A percentile compares a stretch with the other conserved stretches of the same genome.
These are phyloP conservation scores for Drosophila prolongata DNA, from an alignment of 2,888 invertebrate species.

Conservation along the genomic window DNA sequence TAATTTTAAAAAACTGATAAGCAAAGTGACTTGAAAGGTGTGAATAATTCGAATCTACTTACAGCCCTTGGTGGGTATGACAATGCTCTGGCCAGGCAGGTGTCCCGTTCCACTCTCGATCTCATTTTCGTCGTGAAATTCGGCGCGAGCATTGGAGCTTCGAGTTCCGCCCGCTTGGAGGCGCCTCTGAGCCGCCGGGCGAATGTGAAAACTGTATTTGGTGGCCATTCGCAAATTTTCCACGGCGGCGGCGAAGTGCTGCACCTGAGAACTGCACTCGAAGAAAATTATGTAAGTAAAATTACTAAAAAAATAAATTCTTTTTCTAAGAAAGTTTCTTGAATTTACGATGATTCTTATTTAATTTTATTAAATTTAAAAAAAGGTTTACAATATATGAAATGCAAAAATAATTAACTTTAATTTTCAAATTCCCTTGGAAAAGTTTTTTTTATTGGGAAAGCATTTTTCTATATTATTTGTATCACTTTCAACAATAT, in stretches of 20 bases:
- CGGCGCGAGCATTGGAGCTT: conserved; percentile 81
- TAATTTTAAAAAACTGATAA: too few species aligned
- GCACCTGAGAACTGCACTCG: conserved; percentile 70
- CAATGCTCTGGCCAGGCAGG: conserved; percentile 88
- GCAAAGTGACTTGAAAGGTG: too few species aligned
- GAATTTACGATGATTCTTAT: too few species aligned
- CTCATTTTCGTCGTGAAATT: conserved; percentile 84
- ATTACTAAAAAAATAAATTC: neutral
- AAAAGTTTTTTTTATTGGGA: too few species aligned
- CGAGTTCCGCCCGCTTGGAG: conserved; percentile 80
- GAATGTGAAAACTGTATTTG: conserved; percentile 91
- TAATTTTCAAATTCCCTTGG: too few species aligned
- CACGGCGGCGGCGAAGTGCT: conserved; percentile 87
- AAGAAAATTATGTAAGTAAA: neutral
- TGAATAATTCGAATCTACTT: conserved; percentile 83
- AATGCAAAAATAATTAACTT: too few species aligned
- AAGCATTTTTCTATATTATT: too few species aligned
- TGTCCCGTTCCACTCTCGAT: conserved; percentile 80
- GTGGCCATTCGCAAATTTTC: conserved; percentile 92
- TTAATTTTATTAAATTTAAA: too few species aligned
- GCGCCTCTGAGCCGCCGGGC: conserved; percentile 85
- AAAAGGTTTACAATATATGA: too few species aligned
- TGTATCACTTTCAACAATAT: too few species aligned
- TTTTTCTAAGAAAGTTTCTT: neutral
- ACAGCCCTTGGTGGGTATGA: conserved; percentile 94